These are phyloP conservation scores for Saccopteryx bilineata DNA, from an alignment of 2,113 vertebrate genomes.

Conservation along the genomic window DNA sequence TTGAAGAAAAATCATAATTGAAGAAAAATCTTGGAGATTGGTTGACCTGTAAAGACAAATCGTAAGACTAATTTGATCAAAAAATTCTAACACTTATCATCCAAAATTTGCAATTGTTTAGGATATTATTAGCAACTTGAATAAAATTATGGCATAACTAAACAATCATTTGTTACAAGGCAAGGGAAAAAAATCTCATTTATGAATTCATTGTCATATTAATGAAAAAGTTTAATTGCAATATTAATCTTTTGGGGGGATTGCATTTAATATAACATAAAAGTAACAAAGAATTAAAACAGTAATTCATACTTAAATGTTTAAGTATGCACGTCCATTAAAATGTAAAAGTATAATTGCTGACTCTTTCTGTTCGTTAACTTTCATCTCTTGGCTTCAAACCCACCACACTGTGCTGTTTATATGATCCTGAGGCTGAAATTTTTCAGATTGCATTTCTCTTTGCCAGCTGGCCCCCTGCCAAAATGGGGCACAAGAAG, in stretches of 20 bases:
- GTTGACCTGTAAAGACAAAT: neutral
- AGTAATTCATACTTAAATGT: neutral
- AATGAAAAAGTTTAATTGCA: constrained; percentile 29
- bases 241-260: neutral
- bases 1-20: neutral
- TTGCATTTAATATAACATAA: neutral
- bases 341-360: neutral
- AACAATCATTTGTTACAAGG: constrained; percentile 24
- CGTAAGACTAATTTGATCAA: constrained; percentile 31
- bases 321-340: neutral
- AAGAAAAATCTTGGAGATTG: neutral
- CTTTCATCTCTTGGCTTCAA: constrained; percentile 11
- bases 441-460: neutral
- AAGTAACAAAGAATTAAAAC: constrained; percentile 40
- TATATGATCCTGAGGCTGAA: neutral
- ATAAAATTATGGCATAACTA: constrained; percentile 34
- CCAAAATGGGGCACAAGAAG: neutral
- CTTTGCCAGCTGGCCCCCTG: neutral
- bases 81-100: neutral
- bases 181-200: constrained; percentile 16
- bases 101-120: neutral
- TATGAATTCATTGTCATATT: constrained; percentile 6
- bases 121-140: neutral
- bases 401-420: neutral
- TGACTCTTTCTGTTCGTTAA: neutral